phyloP scores from a whole-genome alignment of 2,888 invertebrate species.

The Helicoverpa assulta region DNA sequence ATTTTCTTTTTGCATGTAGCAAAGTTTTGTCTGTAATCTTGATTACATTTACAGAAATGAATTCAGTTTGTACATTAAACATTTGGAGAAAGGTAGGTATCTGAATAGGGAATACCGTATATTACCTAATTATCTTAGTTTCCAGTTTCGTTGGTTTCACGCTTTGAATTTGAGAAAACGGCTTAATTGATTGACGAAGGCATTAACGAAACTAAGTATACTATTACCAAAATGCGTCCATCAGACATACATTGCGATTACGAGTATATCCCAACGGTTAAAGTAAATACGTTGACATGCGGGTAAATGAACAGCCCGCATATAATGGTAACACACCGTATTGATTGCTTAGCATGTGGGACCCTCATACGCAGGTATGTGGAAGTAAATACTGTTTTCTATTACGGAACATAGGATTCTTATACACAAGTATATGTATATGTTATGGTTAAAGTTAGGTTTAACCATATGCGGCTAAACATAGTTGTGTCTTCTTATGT shows the following conservation, averaged over 20 bases:
- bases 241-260: neutral
- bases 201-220: neutral
- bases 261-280: neutral
- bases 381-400: neutral
- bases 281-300: constrained; percentile 3
- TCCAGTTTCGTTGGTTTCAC: too few relatives aligned
- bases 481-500: too few relatives aligned
- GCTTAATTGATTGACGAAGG: too few relatives aligned
- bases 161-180: too few relatives aligned
- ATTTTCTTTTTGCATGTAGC: neutral
- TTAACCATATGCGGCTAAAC: too few relatives aligned
- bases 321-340: constrained; percentile 16
- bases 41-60: too few relatives aligned
- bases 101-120: too few relatives aligned
- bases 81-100: neutral
- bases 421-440: neutral
- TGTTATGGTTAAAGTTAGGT: too few relatives aligned
- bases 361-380: neutral
- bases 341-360: constrained; percentile 35
- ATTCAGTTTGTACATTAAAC: too few relatives aligned
- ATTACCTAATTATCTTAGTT: too few relatives aligned
- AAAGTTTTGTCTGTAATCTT: neutral
- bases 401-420: neutral
- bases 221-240: neutral
- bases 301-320: constrained; percentile 46